phyloP scores from a whole-genome alignment of 2,888 invertebrate genomes.

The Barypeithes pellucidus region DNA sequence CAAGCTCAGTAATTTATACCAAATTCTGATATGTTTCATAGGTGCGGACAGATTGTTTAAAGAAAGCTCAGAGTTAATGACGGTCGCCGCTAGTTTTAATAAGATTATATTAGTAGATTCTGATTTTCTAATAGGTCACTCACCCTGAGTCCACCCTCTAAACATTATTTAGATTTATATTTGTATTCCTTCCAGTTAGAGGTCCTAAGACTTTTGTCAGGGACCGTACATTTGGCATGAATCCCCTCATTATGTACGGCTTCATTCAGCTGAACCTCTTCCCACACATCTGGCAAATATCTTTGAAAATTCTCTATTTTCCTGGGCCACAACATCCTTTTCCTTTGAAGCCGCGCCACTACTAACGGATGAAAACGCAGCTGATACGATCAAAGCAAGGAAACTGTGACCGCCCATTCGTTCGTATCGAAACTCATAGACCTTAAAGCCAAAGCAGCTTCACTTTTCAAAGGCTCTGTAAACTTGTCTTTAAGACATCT shows the following conservation, averaged over 20 bases:
- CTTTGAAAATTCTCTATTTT: slow-evolving; percentile 44
- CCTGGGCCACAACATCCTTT: slow-evolving; percentile 39
- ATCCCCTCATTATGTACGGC: slow-evolving; percentile 15
- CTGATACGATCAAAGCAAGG: slow-evolving; percentile 59
- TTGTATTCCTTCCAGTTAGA: too few species aligned
- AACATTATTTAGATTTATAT: too few species aligned
- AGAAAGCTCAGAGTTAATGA: too few species aligned
- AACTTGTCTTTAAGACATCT: slow-evolving; percentile 51
- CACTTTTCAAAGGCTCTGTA: slow-evolving; percentile 49
- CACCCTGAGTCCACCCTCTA: too few species aligned
- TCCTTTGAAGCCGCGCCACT: slow-evolving; percentile 58
- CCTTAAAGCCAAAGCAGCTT: slow-evolving; percentile 50
- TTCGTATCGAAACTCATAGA: slow-evolving; percentile 58
- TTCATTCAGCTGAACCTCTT: slow-evolving; percentile 26
- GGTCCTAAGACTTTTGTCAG: too few species aligned
- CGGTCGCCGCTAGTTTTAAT: too few species aligned
- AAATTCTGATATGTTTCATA: too few species aligned
- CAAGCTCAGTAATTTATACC: too few species aligned
- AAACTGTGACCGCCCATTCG: slow-evolving; percentile 57
- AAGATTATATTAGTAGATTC: too few species aligned
- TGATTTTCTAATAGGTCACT: too few species aligned
- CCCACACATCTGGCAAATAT: slow-evolving; percentile 35
- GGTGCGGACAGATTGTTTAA: too few species aligned
- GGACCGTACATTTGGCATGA: neutral
- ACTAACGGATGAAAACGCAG: slow-evolving; percentile 53